phyloP scores from a whole-genome alignment of 1,140 invertebrate genomes.

The Aporrectodea caliginosa region DNA sequence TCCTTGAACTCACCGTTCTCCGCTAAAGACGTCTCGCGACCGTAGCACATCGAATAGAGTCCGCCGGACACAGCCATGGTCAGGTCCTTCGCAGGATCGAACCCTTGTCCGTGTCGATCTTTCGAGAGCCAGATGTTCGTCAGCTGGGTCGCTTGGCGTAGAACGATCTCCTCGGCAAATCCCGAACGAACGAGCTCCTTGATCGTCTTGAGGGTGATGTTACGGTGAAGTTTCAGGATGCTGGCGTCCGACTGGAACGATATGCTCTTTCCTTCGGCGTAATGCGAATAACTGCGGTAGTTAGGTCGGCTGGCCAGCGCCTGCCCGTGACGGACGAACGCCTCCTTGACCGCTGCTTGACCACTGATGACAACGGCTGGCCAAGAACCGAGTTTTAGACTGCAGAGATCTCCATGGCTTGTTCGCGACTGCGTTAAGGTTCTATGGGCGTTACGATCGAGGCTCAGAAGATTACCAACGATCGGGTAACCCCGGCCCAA shows the following conservation, averaged over 20 bases:
- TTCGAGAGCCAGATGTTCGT: background rate
- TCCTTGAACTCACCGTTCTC: slow-evolving; percentile 13
- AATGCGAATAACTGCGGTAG: slow-evolving; percentile 20
- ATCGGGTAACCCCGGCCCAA: slow-evolving; percentile 19
- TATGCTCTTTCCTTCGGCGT: slow-evolving; percentile 24
- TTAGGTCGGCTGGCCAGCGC: slow-evolving; percentile 32
- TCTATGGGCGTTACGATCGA: slow-evolving; percentile 29
- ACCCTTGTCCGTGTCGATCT: too few relatives aligned
- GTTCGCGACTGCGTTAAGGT: slow-evolving; percentile 24
- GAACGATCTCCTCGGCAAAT: slow-evolving; percentile 16
- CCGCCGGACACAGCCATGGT: slow-evolving; percentile 16
- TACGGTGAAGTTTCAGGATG: slow-evolving; percentile 12
- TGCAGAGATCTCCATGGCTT: slow-evolving; percentile 28
- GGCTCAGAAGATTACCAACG: slow-evolving; percentile 30
- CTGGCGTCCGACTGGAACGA: slow-evolving; percentile 22
- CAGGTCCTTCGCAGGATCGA: slow-evolving; percentile 17
- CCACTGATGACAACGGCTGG: slow-evolving; percentile 33
- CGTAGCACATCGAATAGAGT: slow-evolving; percentile 28
- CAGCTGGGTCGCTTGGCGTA: background rate
- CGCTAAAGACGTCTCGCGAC: background rate
- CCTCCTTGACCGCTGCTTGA: slow-evolving; percentile 19
- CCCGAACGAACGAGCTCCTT: background rate
- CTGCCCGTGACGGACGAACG: slow-evolving; percentile 25
- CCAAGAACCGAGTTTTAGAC: slow-evolving; percentile 29
- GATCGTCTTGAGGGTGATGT: background rate